Base-by-base conservation (phyloP, 2,797 vertebrate genomes). In the Martes flavigula region DNA sequence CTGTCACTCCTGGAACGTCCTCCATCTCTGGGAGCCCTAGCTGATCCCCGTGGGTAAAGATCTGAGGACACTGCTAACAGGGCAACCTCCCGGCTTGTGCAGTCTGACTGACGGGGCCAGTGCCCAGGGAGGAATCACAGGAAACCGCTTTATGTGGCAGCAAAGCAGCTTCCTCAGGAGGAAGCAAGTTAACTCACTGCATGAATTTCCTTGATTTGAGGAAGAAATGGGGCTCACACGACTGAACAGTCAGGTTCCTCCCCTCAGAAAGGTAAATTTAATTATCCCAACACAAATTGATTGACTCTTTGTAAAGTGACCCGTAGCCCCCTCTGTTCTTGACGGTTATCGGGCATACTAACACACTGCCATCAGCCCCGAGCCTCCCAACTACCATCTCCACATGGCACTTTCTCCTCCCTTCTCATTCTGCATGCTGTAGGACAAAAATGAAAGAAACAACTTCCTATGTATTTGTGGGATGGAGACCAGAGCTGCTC, bases 271-370 rank as follows among this genome's bases (percentile, higher is more conserved):
- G 77, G 21, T 5, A 15, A 73, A 51, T 2, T 46, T 17, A 73
- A 18, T 77, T 38, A 14, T 60, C 85, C 68, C 18, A 46, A 54
- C 43, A 7, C n/a, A 62, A 32, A 70, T 2, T 10, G 73, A 88
- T 30, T 48, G 56, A 60, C 68, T 14, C 58, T 30, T 81, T 32
- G 25, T 79, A 21, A 60, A 78, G 79, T 43, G 73, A 30, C n/a
- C 58, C 10, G 38, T 0, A 23, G 27, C 25, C 2, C 25, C 5
- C 77, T 87, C 38, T 30, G 0, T 32, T 48, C 73, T 82, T 70
- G 27, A 23, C 4, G 0, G 43, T 25, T 43, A 23, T 30, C 6
- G 0, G 43, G 0, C 0, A 3, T 17, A 30, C 56, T 62, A 15
- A 32, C 17, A 75, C 92, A 73, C 7, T 0, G 21, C 60, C 21